A percentile compares a stretch with the other conserved stretches of the same genome.
phyloP scores from a whole-genome alignment of 2,797 vertebrate genomes.

The Phrynocephalus guinanensis region DNA sequence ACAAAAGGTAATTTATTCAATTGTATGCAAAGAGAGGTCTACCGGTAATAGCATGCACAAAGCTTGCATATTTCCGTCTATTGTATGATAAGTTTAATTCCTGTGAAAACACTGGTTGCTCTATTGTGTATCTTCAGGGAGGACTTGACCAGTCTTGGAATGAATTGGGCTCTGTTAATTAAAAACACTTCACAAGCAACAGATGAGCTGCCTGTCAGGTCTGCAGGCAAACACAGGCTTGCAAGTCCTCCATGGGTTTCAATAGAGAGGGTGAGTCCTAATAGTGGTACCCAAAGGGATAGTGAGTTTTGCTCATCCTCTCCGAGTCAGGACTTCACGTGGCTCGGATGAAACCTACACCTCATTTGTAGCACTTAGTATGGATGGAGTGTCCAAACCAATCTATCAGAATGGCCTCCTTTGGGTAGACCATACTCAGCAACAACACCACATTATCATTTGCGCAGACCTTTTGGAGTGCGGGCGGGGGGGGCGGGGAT shows the following conservation, averaged over 20 bases:
- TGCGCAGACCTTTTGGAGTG: no score
- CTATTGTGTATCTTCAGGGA: constrained; percentile 65
- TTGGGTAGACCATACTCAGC: no score
- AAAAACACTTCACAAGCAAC: constrained; percentile 71
- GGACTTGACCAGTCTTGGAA: constrained; percentile 73
- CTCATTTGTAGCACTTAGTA: background rate
- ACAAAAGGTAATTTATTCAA: constrained; percentile 82
- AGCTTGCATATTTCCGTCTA: constrained; percentile 68
- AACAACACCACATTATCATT: background rate
- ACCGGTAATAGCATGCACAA: constrained; percentile 49
- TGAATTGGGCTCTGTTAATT: constrained; percentile 71
- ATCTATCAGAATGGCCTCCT: background rate
- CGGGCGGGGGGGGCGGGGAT: no score
- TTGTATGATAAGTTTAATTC: constrained; percentile 73
- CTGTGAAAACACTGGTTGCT: constrained; percentile 69
- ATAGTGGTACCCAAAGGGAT: constrained; percentile 31
- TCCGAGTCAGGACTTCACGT: background rate
- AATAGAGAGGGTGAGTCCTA: constrained; percentile 54
- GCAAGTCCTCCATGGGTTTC: constrained; percentile 67
- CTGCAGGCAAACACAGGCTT: constrained; percentile 70
- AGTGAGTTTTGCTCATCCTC: background rate
- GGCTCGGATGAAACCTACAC: background rate
- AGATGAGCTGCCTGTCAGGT: constrained; percentile 63
- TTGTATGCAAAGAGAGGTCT: constrained; percentile 78
- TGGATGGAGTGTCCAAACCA: no score